Evolutionary conservation across 2,797 vertebrate genomes (phyloP).

Genomic region (Galago senegalensis): DNA sequence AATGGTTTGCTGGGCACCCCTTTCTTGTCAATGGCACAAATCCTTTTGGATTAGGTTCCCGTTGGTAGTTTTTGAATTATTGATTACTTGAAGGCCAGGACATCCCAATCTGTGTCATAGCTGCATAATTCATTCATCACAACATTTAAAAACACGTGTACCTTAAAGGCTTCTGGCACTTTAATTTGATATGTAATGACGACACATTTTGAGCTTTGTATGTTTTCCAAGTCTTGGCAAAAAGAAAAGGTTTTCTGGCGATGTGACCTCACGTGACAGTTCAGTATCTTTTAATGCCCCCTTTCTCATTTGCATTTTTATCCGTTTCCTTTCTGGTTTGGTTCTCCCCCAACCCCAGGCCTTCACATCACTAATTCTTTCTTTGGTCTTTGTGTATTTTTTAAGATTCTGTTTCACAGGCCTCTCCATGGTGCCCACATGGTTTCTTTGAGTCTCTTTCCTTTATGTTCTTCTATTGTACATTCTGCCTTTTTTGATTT

Average conservation of each 20-base stretch:
- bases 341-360: not conserved
- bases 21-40: slow-evolving; percentile 27
- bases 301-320: slow-evolving; percentile 75
- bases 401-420: slow-evolving; percentile 77
- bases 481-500: slow-evolving; percentile 76
- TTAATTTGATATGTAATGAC: slow-evolving; percentile 70
- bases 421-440: slow-evolving; percentile 60
- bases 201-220: slow-evolving; percentile 64
- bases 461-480: slow-evolving; percentile 77
- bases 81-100: slow-evolving; percentile 67
- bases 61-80: slow-evolving; percentile 73
- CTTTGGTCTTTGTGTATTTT: slow-evolving; percentile 75
- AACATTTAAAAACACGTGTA: slow-evolving; percentile 66
- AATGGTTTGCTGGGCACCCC: not conserved
- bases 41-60: slow-evolving; percentile 51
- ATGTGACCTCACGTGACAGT: slow-evolving; percentile 58
- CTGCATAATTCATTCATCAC: slow-evolving; percentile 80
- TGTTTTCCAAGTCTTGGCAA: slow-evolving; percentile 79
- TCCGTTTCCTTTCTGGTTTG: slow-evolving; percentile 76
- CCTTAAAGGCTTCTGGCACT: slow-evolving; percentile 67
- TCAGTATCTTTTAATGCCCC: slow-evolving; percentile 66
- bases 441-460: slow-evolving; percentile 76
- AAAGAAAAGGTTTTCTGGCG: slow-evolving; percentile 70
- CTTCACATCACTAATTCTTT: slow-evolving; percentile 71
- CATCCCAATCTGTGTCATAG: slow-evolving; percentile 63